Percentiles rank a stretch among this genome's conserved stretches.
phyloP scores from a whole-genome alignment of 2,888 invertebrate genomes.

The Melinopterus prodromus region DNA sequence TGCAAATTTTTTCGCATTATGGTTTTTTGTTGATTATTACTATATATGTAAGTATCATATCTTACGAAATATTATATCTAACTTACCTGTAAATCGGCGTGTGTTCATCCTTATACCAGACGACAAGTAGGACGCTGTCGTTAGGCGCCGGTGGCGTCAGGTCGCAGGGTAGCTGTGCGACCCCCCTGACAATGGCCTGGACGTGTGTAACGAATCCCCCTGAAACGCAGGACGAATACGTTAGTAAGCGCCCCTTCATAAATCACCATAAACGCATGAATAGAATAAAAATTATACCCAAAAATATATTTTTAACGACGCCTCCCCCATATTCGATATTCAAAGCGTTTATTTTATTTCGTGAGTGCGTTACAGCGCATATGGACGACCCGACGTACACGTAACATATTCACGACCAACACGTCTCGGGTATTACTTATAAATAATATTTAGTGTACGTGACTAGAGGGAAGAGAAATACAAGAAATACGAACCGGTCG shows the following conservation, averaged over 20 bases:
- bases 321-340: slow-evolving; percentile 14
- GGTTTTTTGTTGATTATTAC: too few relatives aligned
- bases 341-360: slow-evolving; percentile 20
- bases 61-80: not conserved
- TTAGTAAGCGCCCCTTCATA: slow-evolving; percentile 24
- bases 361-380: slow-evolving; percentile 5
- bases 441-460: slow-evolving; percentile 22
- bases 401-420: slow-evolving; percentile 10
- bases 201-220: slow-evolving; percentile 62
- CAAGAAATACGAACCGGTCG: not conserved
- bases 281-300: slow-evolving; percentile 32
- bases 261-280: slow-evolving; percentile 31
- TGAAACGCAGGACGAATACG: slow-evolving; percentile 49
- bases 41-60: too few relatives aligned
- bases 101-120: slow-evolving; percentile 90
- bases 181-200: slow-evolving; percentile 78
- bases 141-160: slow-evolving; percentile 78
- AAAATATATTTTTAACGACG: slow-evolving; percentile 21
- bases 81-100: slow-evolving; percentile 88
- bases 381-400: slow-evolving; percentile 9
- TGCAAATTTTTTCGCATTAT: too few relatives aligned
- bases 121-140: slow-evolving; percentile 84
- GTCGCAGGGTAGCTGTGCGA: slow-evolving; percentile 87
- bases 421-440: slow-evolving; percentile 23
- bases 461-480: not conserved